Percentiles rank a stretch among this genome's conserved stretches.
phyloP scores from a whole-genome alignment of 1,140 invertebrate species.

The Apis laboriosa region DNA sequence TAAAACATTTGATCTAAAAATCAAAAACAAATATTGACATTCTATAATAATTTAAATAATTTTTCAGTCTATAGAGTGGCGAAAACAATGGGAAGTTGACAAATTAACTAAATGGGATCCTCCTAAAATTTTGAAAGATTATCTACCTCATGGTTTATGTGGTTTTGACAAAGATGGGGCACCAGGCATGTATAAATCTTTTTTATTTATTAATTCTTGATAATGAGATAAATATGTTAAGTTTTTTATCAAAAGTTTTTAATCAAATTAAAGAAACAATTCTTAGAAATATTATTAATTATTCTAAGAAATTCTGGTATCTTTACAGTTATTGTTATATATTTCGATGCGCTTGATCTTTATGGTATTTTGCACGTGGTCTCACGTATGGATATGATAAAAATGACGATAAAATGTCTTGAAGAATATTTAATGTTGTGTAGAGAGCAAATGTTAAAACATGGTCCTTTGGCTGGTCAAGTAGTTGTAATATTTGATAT shows the following conservation, averaged over 20 bases:
- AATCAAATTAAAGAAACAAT: too few relatives aligned
- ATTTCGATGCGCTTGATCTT: constrained; percentile 88
- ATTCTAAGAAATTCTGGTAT: constrained; percentile 8
- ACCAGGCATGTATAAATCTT: constrained; percentile 82
- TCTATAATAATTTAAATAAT: neutral
- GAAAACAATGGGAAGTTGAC: constrained; percentile 90
- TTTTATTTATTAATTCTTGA: neutral
- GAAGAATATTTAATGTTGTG: constrained; percentile 84
- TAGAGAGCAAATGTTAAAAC: constrained; percentile 82
- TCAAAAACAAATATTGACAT: neutral
- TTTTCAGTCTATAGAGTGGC: constrained; percentile 88
- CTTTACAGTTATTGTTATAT: constrained; percentile 85
- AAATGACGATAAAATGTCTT: constrained; percentile 84
- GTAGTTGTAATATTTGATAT: constrained; percentile 91
- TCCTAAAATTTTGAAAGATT: constrained; percentile 86
- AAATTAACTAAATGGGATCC: constrained; percentile 85
- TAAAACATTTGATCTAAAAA: neutral
- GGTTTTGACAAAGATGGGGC: constrained; percentile 93
- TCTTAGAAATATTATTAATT: too few relatives aligned
- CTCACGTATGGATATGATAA: constrained; percentile 87
- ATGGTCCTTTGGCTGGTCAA: constrained; percentile 84
- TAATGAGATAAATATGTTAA: neutral
- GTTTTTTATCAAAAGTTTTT: too few relatives aligned
- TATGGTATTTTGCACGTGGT: constrained; percentile 90
- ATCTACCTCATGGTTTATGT: constrained; percentile 88